phyloP scores from a whole-genome alignment of 2,113 vertebrate genomes.

The Xerus inauris region DNA sequence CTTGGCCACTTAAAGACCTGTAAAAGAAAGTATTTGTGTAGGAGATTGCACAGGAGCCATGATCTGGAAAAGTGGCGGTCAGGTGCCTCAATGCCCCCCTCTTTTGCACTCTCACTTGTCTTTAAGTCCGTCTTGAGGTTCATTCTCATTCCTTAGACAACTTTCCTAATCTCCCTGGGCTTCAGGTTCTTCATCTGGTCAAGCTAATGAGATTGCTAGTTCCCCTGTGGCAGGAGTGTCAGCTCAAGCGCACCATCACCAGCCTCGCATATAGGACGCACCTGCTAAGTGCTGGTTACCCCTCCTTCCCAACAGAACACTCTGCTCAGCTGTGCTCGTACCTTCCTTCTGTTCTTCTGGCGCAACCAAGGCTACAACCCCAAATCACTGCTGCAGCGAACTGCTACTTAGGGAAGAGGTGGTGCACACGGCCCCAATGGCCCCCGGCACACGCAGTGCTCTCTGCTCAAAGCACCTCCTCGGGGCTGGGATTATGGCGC shows the following conservation, averaged over 20 bases:
- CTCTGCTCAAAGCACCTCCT: not conserved
- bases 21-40: not conserved
- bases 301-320: not conserved
- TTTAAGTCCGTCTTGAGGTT: not conserved
- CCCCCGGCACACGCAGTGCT: accelerated
- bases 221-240: not conserved
- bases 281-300: not conserved
- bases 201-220: not conserved
- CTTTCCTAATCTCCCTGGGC: not conserved
- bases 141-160: not conserved
- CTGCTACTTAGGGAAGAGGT: not conserved
- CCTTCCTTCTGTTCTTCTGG: not conserved
- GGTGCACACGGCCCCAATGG: accelerated
- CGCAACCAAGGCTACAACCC: not conserved
- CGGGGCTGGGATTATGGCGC: no score
- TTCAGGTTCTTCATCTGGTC: not conserved
- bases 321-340: not conserved
- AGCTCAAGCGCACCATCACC: not conserved
- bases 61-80: not conserved
- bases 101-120: not conserved
- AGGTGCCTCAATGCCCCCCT: not conserved
- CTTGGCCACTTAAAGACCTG: not conserved
- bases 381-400: not conserved
- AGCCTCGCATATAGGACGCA: not conserved
- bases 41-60: not conserved